Base-by-base conservation (phyloP, 1,140 invertebrate species). In the Pogonus chalceus region DNA sequence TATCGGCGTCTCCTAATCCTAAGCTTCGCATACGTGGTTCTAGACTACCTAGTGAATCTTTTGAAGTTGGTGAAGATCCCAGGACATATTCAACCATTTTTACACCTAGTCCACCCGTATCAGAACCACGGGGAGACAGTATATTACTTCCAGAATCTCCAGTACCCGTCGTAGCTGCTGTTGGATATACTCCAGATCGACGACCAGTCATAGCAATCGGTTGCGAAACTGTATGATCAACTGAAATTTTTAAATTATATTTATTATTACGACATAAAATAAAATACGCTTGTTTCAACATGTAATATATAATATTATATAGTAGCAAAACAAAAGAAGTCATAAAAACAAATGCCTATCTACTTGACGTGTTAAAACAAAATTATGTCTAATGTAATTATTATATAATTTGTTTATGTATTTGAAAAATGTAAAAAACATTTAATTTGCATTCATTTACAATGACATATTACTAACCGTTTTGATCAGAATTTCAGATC, bases 11-110 rank as follows among this genome's bases (percentile, higher is more conserved):
- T 72, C 23, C 67, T 70, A 59, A 20, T 20, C 23, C 26, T 65
- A 35, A 55, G 56, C 69, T 88, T 75, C 72, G 83, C 83, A 50
- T 89, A 69, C 31, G 77, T 43, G 23, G 53, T 35, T 18, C 66
- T 68, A n/a, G 69, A 67, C 60, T 74, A 14, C 7, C 60, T n/a
- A 80, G 76, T 53, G 78, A 81, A 55, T 84, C 82, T 66, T 87
- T 87, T 55, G 80, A 79, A 35, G 90, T 93, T 9, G 93, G 92
- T 48, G 92, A 95, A 52, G 88, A 88, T 52, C 88, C 85, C 56
- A 98, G 78, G 39, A 97, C 92, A 68, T 96, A 96, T 73, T 97
- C 93, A n/a, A 96, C 93, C 92, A 98, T 96, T 77, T 97, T 96
- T 51, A 96, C 89, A 52, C 92, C 92, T 51, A 96, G 80, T 23